A percentile compares a stretch with the other conserved stretches of the same genome.
phyloP scores from a whole-genome alignment of 1,140 invertebrate genomes.

The Orchestia grillus region DNA sequence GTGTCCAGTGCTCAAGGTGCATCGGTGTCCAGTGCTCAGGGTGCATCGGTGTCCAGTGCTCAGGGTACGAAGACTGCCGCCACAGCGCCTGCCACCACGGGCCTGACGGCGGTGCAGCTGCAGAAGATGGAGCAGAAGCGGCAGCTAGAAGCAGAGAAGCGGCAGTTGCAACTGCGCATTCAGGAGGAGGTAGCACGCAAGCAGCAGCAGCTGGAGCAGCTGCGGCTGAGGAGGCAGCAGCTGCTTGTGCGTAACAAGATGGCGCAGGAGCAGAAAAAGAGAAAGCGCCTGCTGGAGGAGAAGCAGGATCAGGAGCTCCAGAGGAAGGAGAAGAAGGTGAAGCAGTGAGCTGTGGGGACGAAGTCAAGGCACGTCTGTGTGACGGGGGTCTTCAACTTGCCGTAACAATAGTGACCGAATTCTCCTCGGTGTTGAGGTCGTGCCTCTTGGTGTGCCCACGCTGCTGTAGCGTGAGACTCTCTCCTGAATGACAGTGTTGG shows the following conservation, averaged over 20 bases:
- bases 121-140: background rate
- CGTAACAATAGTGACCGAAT: no score
- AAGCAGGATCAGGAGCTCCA: background rate
- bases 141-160: constrained; percentile 15
- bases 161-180: background rate
- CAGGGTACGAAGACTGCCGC: no score
- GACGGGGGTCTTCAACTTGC: no score
- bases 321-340: constrained; percentile 33
- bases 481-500: no score
- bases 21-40: no score
- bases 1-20: no score
- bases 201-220: constrained; percentile 31
- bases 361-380: no score
- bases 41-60: no score
- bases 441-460: no score
- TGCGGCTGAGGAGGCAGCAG: background rate
- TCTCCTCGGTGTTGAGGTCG: no score
- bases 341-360: constrained; percentile 1
- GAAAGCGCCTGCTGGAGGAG: background rate
- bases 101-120: background rate
- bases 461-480: no score
- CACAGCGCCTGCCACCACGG: background rate
- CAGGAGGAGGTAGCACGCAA: background rate
- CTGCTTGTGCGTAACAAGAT: background rate
- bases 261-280: constrained; percentile 1